Percentiles rank a stretch among this genome's conserved stretches.
These are phyloP conservation scores for Cryptocheilus praepositus DNA, from an alignment of 2,888 invertebrate species.

Conservation along the genomic window DNA sequence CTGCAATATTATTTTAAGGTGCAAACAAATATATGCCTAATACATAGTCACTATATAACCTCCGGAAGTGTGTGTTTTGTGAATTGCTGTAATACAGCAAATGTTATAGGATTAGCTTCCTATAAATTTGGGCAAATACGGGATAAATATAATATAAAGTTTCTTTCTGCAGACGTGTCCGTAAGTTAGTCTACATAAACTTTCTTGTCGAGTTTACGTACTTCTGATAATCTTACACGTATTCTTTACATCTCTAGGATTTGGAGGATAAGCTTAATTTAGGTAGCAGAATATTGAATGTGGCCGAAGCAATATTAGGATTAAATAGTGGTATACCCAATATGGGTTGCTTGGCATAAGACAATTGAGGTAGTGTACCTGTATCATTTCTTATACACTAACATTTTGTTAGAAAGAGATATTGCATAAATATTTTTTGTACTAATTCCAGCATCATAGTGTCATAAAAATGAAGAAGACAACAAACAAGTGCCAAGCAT, in stretches of 20 bases:
- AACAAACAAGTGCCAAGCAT: slow-evolving; percentile 59
- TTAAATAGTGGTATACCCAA: slow-evolving; percentile 57
- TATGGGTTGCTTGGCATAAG: slow-evolving; percentile 7
- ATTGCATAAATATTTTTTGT: not conserved
- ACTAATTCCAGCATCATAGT: not conserved
- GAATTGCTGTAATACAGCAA: slow-evolving; percentile 59
- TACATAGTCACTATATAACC: slow-evolving; percentile 64
- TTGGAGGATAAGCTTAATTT: slow-evolving; percentile 51
- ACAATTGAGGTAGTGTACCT: slow-evolving; percentile 9
- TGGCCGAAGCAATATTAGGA: slow-evolving; percentile 62
- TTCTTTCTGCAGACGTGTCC: slow-evolving; percentile 61
- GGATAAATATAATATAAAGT: slow-evolving; percentile 63
- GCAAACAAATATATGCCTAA: slow-evolving; percentile 57
- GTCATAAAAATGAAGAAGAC: slow-evolving; percentile 64
- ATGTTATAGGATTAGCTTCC: slow-evolving; percentile 53
- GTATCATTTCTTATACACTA: no score
- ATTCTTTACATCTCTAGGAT: slow-evolving; percentile 46
- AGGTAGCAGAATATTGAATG: slow-evolving; percentile 60
- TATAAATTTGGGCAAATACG: slow-evolving; percentile 55
- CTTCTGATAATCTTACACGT: not conserved
- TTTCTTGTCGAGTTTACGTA: slow-evolving; percentile 42
- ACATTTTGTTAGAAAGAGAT: no score
- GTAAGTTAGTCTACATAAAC: slow-evolving; percentile 55
- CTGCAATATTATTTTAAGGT: slow-evolving; percentile 49
- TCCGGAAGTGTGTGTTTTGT: slow-evolving; percentile 63